Conservation (phyloP, 2,113 vertebrate genomes). For the Tympanuchus pallidicinctus region DNA sequence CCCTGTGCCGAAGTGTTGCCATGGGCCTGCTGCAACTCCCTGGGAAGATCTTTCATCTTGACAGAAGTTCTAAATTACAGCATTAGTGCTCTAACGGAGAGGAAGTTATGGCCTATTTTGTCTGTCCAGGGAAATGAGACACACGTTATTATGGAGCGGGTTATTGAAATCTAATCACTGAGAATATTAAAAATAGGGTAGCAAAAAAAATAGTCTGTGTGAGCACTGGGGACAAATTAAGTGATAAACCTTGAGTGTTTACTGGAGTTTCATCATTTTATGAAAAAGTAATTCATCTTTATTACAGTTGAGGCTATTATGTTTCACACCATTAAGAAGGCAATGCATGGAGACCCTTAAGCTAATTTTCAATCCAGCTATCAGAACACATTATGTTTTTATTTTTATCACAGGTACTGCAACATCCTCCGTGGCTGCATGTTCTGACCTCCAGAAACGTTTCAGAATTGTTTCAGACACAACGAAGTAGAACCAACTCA, state of each 20-base stretch:
- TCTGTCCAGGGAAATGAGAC: slow-evolving; percentile 93
- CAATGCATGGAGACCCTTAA: slow-evolving; percentile 54
- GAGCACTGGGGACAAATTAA: slow-evolving; percentile 89
- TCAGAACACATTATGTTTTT: slow-evolving; percentile 35
- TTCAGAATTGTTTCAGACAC: not conserved
- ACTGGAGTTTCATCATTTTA: slow-evolving; percentile 81
- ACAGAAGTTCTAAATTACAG: slow-evolving; percentile 81
- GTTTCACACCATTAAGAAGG: slow-evolving; percentile 72
- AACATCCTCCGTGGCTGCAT: not conserved
- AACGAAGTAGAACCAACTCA: not conserved
- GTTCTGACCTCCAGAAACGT: slow-evolving; percentile 34
- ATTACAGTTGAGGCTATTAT: slow-evolving; percentile 80
- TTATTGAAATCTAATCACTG: slow-evolving; percentile 92
- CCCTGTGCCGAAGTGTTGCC: slow-evolving; percentile 77
- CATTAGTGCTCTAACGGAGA: slow-evolving; percentile 75
- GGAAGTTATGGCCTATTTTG: slow-evolving; percentile 78
- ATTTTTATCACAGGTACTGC: slow-evolving; percentile 9
- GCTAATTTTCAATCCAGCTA: slow-evolving; percentile 41
- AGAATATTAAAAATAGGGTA: slow-evolving; percentile 87
- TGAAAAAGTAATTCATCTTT: slow-evolving; percentile 86
- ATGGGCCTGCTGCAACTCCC: slow-evolving; percentile 75
- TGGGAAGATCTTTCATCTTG: slow-evolving; percentile 82
- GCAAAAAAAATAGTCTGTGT: slow-evolving; percentile 73
- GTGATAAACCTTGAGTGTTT: slow-evolving; percentile 83
- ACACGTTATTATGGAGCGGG: slow-evolving; percentile 82